These are phyloP conservation scores for Neodiprion virginianus DNA, from an alignment of 1,140 invertebrate species.

Conservation along the genomic window DNA sequence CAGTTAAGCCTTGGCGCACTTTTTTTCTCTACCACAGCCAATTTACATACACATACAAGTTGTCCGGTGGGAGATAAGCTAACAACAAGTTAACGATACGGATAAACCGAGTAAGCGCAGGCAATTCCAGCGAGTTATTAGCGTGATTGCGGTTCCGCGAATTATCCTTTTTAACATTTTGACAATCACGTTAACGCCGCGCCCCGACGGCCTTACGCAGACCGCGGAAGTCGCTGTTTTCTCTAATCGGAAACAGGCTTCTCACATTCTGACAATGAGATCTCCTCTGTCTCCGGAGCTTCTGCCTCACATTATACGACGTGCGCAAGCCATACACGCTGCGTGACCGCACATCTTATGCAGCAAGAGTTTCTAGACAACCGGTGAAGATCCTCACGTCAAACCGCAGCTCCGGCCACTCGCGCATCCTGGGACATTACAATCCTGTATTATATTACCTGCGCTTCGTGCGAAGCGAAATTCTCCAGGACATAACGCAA, in stretches of 20 bases:
- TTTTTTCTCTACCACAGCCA: not conserved
- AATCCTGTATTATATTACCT: conserved; percentile 1
- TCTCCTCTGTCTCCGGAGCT: not conserved
- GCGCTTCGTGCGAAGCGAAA: too few species aligned
- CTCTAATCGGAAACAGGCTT: not conserved
- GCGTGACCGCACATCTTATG: not conserved
- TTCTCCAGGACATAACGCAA: too few species aligned
- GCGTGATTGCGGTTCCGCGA: not conserved
- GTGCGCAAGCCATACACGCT: not conserved
- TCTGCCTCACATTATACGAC: not conserved
- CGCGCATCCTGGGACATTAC: conserved; percentile 1
- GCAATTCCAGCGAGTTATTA: not conserved
- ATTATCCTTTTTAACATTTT: not conserved
- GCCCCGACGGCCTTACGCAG: not conserved
- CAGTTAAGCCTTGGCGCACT: not conserved
- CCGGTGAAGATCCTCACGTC: not conserved
- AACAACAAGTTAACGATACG: not conserved
- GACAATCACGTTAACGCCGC: not conserved
- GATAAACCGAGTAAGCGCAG: not conserved
- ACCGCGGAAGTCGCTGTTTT: not conserved
- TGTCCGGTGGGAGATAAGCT: not conserved
- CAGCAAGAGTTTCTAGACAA: not conserved
- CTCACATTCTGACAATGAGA: not conserved
- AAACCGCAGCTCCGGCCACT: not conserved
- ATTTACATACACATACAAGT: not conserved